These are phyloP conservation scores for Phacellophora camtschatica DNA, from an alignment of 30 jellyfish, hydroid and myxozoan genomes.

Conservation along the genomic window DNA sequence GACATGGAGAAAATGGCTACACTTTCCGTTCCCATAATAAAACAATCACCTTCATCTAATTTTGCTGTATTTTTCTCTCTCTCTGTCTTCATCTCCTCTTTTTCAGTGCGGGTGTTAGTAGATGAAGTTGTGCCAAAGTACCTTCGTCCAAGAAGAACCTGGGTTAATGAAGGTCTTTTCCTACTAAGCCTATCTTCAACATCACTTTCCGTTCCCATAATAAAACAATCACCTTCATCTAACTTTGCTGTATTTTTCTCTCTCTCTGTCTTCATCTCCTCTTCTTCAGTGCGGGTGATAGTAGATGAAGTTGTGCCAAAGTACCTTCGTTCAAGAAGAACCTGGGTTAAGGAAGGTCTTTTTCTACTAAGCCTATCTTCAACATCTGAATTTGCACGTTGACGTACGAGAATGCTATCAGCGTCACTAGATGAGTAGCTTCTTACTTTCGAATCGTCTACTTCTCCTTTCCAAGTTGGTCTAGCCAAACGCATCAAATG, in stretches of 20 bases:
- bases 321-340: constrained; percentile 49
- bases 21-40: too few species aligned
- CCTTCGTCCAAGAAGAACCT: constrained; percentile 48
- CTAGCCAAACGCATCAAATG: background rate
- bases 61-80: too few species aligned
- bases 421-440: constrained; percentile 55
- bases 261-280: constrained; percentile 16
- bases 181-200: background rate
- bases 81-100: too few species aligned
- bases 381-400: too few species aligned
- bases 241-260: background rate
- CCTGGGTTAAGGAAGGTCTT: constrained; percentile 20
- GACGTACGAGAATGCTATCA: background rate
- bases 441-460: constrained; percentile 22
- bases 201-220: too few species aligned
- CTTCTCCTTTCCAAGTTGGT: background rate
- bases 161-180: constrained; percentile 23
- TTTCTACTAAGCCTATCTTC: background rate
- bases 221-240: background rate
- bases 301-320: constrained; percentile 7
- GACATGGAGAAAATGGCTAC: background rate
- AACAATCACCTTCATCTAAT: too few species aligned
- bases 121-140: too few species aligned
- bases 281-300: constrained; percentile 15
- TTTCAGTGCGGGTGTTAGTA: too few species aligned